Base-by-base conservation (phyloP, 2,888 invertebrate species). In the Leucoptera coffeella region DNA sequence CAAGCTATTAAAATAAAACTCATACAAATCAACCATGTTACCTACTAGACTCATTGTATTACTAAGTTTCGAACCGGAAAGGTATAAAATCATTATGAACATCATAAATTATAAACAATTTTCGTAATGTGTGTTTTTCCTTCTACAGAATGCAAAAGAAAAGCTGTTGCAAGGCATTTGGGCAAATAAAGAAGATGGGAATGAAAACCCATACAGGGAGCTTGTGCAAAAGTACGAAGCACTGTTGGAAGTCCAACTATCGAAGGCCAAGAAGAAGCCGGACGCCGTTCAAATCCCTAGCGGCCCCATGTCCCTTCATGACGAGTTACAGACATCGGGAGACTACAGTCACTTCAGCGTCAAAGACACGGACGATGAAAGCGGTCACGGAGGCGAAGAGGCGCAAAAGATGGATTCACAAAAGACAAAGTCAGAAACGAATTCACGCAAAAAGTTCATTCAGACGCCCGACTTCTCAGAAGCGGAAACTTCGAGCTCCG, bases 181-280 rank as follows among this genome's bases (percentile, higher is more conserved):
- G 69, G 69, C 69, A 25, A 69, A 69, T 40, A 69, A 67, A 43
- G 67, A 61, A 43, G 62, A 67, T 37, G 62, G 62, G 33, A 64
- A 65, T 38, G 74, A 72, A 34, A 85, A 85, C 51, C 81, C 85
- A 1, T 89, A 88, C 56, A 75, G 84, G 44, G 84, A 82, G 29
- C 65, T 90, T 38, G 86, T 88, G 27, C 85, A 87, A 50, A 89
- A 89, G 50, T 90, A 88, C 50, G 87, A 89, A 55, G 87, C 87
- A 14, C 64, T 89, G 27, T 59, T 87, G 15, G 83, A 85, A 47
- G 82, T 86, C 21, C 85, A 87, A 45, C 64, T 81, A 35, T 76
- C 78, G 31, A 77, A 81, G 29, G 72, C 73, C 25, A 74, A 61
- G 42, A 56, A 47, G 40, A 74, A 62, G 43, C 57, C 49, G 34